Evolutionary conservation across 2,888 invertebrate genomes (phyloP).

Genomic region (Rhamnusium bicolor): DNA sequence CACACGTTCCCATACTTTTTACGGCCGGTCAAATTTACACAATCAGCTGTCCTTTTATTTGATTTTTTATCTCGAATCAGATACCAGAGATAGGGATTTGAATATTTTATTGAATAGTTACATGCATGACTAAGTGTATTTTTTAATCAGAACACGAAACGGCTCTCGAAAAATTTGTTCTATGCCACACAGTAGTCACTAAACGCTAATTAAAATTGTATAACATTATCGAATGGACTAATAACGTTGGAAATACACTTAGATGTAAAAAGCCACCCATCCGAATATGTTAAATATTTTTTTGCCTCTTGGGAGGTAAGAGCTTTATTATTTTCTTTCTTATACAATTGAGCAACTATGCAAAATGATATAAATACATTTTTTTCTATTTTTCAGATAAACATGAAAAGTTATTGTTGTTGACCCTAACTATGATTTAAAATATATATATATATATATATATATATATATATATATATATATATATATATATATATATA

Average conservation of each 20-base stretch:
- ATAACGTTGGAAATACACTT: neutral
- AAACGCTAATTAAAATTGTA: neutral
- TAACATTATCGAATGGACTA: neutral
- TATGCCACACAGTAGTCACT: neutral
- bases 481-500: no score
- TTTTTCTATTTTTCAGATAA: no score
- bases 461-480: no score
- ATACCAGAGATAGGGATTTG: neutral
- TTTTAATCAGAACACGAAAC: neutral
- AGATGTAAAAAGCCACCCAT: neutral
- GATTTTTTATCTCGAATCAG: neutral
- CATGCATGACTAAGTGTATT: neutral
- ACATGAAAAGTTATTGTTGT: no score
- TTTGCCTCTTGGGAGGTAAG: no score
- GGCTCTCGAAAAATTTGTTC: neutral
- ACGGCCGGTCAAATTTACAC: neutral
- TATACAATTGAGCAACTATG: no score
- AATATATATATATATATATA: no score
- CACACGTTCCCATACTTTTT: neutral
- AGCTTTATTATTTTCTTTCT: no score
- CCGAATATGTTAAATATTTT: neutral
- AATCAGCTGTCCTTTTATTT: neutral
- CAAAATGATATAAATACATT: no score
- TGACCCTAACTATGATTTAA: no score
- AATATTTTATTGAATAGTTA: neutral